Evolutionary conservation across 1,140 invertebrate species (phyloP), one percentile per base, ranked within the genome.

Genomic region (Bombus ignitus): DNA sequence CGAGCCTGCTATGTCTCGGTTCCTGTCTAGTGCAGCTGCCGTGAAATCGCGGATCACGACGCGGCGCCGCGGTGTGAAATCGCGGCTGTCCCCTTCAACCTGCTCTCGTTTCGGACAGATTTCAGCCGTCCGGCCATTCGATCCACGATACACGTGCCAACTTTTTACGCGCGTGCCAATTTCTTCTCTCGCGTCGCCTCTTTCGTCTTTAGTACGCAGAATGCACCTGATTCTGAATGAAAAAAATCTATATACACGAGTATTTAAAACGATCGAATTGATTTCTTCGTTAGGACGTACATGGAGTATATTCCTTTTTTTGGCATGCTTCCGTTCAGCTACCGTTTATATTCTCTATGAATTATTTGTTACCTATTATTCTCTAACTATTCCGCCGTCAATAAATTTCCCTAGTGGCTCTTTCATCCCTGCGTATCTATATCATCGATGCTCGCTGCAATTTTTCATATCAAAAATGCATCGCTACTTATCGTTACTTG

Each of bases 11-110:
- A 91, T 70, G 89, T 80, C 87, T 90, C 83, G 90, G 80, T 92
- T 92, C 89, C 91, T 90, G 87, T 57, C 78, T 57, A 75, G 87
- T 85, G 87, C 90, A 88, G 88, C 85, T 89, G 89, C 81, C 75
- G 88, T 87, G 91, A 91, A 91, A 91, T 91, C 88, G 87, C 91
- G 89, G 66, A 92, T 91, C 91, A 91, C 89, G 75, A 53, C 47
- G 47, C 18, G 18, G 47, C 47, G 86, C 76, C 88, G 88, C 85
- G 90, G 88, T 85, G 89, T 88, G 89, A 91, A 92, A 92, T 92
- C 91, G 85, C 83, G 77, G 68, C 89, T 89, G 82, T 88, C 79
- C 13, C 70, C 66, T 87, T 39, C 81, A 84, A 39, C 13, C 25
- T 71, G 84, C 81, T 90, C 81, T 80, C 81, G 53, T 81, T 89